Conservation (phyloP, 2,113 vertebrate genomes). For the Onychorhynchus coronatus region DNA sequence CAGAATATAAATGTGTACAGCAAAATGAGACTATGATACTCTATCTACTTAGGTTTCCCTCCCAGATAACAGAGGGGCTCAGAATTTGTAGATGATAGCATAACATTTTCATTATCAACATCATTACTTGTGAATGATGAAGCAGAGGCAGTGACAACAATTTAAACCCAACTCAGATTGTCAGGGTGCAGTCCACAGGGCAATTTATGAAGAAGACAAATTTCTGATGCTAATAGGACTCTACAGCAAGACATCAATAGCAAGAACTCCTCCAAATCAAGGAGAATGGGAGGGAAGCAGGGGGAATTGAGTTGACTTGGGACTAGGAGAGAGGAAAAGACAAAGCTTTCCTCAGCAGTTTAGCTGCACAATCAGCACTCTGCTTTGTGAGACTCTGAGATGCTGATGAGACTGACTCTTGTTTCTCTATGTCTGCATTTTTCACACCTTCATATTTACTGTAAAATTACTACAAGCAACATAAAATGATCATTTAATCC, state of each 20-base stretch:
- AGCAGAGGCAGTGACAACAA: conserved; percentile 24
- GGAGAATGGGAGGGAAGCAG: not conserved
- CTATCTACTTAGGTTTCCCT: not conserved
- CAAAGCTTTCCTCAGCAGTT: not conserved
- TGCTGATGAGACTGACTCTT: not conserved
- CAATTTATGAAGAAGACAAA: conserved; percentile 19
- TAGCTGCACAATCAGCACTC: not conserved
- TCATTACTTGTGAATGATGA: conserved; percentile 43
- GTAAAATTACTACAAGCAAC: not conserved
- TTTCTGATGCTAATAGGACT: not conserved
- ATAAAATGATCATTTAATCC: not conserved
- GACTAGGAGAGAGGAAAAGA: not conserved
- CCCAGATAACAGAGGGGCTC: not conserved
- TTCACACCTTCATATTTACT: not conserved
- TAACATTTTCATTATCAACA: conserved; percentile 49
- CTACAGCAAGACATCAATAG: not conserved
- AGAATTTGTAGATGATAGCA: conserved; percentile 9
- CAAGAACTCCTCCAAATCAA: not conserved
- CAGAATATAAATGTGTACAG: not conserved
- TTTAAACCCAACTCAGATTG: conserved; percentile 10
- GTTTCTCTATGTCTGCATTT: not conserved
- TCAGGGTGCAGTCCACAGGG: not conserved
- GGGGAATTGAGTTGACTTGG: not conserved
- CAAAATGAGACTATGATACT: not conserved
- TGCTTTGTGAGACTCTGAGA: not conserved